phyloP scores from a whole-genome alignment of 2,113 vertebrate species.

The Oryzias curvinotus region DNA sequence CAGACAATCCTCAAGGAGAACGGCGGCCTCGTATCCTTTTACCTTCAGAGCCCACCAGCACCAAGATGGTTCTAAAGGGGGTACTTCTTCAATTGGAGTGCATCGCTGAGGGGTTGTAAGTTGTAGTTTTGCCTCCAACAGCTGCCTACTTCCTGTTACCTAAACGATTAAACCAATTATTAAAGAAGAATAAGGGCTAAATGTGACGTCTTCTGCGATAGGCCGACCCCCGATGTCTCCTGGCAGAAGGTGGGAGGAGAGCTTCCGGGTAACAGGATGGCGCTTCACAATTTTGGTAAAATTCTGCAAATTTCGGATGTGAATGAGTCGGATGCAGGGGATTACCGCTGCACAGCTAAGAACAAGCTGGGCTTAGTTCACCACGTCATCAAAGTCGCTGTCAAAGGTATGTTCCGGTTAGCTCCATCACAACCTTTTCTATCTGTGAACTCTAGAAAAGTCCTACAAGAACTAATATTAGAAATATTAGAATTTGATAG shows the following conservation, averaged over 20 bases:
- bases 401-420: conserved; percentile 83
- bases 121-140: conserved; percentile 23
- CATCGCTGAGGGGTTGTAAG: conserved; percentile 95
- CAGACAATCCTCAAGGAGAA: conserved; percentile 84
- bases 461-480: no score
- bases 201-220: conserved; percentile 41
- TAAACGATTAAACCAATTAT: neutral
- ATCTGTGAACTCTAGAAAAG: no score
- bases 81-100: conserved; percentile 89
- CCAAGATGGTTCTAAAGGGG: conserved; percentile 87
- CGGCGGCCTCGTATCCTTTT: conserved; percentile 84
- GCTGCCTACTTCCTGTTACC: neutral
- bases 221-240: conserved; percentile 89
- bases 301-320: conserved; percentile 87
- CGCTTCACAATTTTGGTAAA: conserved; percentile 87
- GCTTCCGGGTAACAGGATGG: conserved; percentile 79
- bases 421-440: no score
- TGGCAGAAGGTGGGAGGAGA: conserved; percentile 90
- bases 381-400: conserved; percentile 88
- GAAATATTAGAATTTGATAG: no score
- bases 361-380: conserved; percentile 82
- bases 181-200: neutral
- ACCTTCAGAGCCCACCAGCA: conserved; percentile 83
- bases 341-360: conserved; percentile 87
- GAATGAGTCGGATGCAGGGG: conserved; percentile 88